Percentiles rank a stretch among this genome's conserved stretches.
Evolutionary conservation across 1,140 invertebrate genomes (phyloP).

Genomic region (Euglossa dilemma): DNA sequence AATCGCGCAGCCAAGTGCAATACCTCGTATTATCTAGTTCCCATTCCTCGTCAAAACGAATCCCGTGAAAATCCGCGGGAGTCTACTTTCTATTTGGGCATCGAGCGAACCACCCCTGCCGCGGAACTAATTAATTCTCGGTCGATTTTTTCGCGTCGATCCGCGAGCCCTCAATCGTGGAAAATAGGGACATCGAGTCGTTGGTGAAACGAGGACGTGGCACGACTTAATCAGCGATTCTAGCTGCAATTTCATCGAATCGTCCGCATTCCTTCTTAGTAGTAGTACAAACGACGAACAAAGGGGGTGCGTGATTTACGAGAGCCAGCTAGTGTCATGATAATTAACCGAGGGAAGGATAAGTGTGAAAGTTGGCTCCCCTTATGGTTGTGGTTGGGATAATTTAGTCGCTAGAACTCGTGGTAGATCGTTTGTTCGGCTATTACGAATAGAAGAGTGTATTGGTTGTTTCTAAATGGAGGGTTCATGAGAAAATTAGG

Average conservation of each 20-base stretch:
- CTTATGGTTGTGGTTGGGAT: too few relatives aligned
- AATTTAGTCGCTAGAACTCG: too few relatives aligned
- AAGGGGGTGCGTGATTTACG: neutral
- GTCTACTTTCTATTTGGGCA: too few relatives aligned
- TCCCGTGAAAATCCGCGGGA: neutral
- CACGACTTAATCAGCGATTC: conserved; percentile 52
- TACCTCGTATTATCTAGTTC: neutral
- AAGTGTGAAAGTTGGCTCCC: neutral
- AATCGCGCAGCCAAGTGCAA: neutral
- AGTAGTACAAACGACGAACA: conserved; percentile 15
- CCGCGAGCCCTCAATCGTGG: neutral
- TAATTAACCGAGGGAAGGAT: neutral
- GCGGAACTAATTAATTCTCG: neutral
- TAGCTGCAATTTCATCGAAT: conserved; percentile 29
- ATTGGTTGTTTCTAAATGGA: too few relatives aligned
- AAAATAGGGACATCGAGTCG: neutral
- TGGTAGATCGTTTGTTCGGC: too few relatives aligned
- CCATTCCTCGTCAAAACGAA: neutral
- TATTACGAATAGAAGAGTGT: too few relatives aligned
- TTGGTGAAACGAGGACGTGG: conserved; percentile 42
- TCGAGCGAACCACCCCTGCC: too few relatives aligned
- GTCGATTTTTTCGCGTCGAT: neutral
- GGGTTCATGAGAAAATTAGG: too few relatives aligned
- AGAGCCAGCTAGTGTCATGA: neutral
- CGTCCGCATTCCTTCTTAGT: conserved; percentile 41